A percentile compares a stretch with the other conserved stretches of the same genome.
Conservation (phyloP, 2,888 invertebrate genomes). For the Cosmia trapezina region DNA sequence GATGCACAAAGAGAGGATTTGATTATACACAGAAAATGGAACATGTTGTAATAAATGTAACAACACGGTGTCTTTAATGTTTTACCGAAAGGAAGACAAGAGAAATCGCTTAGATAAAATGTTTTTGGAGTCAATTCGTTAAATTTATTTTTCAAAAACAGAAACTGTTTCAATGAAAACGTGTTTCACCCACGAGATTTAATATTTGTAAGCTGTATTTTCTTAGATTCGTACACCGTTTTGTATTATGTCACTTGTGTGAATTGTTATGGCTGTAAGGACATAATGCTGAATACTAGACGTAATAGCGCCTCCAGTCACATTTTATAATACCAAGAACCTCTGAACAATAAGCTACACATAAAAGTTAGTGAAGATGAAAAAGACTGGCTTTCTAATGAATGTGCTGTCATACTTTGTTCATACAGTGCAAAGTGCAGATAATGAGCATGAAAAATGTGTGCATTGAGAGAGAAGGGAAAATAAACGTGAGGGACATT, state of each 20-base stretch:
- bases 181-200: slow-evolving; percentile 27
- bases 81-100: slow-evolving; percentile 26
- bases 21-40: slow-evolving; percentile 59
- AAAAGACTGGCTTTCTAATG: slow-evolving; percentile 42
- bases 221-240: slow-evolving; percentile 15
- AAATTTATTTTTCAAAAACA: slow-evolving; percentile 39
- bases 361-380: slow-evolving; percentile 27
- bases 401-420: slow-evolving; percentile 49
- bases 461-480: slow-evolving; percentile 29
- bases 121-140: slow-evolving; percentile 32
- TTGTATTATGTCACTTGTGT: slow-evolving; percentile 16
- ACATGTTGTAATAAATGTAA: slow-evolving; percentile 37
- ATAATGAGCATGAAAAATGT: slow-evolving; percentile 57
- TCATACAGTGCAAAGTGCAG: slow-evolving; percentile 51
- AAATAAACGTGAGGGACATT: slow-evolving; percentile 34
- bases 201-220: slow-evolving; percentile 32
- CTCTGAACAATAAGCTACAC: slow-evolving; percentile 18
- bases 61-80: slow-evolving; percentile 22
- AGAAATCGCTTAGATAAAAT: slow-evolving; percentile 19
- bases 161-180: slow-evolving; percentile 19
- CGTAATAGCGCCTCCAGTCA: slow-evolving; percentile 1
- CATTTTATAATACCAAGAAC: slow-evolving; percentile 20
- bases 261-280: slow-evolving; percentile 4
- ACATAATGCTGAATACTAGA: background rate
- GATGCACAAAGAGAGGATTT: slow-evolving; percentile 69